Evolutionary conservation across 2,888 invertebrate species (phyloP).

Genomic region (Nemotelus nigrinus): DNA sequence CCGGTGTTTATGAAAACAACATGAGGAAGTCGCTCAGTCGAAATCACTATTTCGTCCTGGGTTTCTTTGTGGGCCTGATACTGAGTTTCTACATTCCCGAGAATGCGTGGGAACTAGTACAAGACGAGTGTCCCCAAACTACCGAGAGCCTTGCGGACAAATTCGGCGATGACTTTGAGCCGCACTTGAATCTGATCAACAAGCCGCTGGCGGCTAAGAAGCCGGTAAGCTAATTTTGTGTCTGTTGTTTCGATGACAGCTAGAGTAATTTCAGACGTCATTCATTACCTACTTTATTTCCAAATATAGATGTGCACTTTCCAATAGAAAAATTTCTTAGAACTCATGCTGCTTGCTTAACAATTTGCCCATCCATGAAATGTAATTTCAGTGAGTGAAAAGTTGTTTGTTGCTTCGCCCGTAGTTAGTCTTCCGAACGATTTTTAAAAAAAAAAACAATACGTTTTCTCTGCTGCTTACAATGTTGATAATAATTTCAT

Average conservation of each 20-base stretch:
- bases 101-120: constrained; percentile 62
- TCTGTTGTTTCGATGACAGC: not conserved
- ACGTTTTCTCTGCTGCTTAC: too few species aligned
- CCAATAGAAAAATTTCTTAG: too few species aligned
- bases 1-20: constrained; percentile 8
- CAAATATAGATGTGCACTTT: too few species aligned
- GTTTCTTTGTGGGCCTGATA: constrained; percentile 61
- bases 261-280: not conserved
- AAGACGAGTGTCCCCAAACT: constrained; percentile 64
- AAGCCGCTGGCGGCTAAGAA: constrained; percentile 65
- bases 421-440: too few species aligned
- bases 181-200: constrained; percentile 64
- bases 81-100: constrained; percentile 63
- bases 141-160: constrained; percentile 63
- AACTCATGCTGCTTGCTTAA: too few species aligned
- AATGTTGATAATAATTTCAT: too few species aligned
- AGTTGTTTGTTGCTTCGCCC: too few species aligned
- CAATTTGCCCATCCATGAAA: too few species aligned
- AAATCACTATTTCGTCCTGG: constrained; percentile 63
- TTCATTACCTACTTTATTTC: not conserved
- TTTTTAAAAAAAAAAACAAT: too few species aligned
- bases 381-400: too few species aligned
- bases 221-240: constrained; percentile 58
- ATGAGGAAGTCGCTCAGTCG: constrained; percentile 63
- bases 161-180: constrained; percentile 65